Conservation (phyloP, 30 jellyfish, hydroid and myxozoan species). For the Sanderia malayensis region DNA sequence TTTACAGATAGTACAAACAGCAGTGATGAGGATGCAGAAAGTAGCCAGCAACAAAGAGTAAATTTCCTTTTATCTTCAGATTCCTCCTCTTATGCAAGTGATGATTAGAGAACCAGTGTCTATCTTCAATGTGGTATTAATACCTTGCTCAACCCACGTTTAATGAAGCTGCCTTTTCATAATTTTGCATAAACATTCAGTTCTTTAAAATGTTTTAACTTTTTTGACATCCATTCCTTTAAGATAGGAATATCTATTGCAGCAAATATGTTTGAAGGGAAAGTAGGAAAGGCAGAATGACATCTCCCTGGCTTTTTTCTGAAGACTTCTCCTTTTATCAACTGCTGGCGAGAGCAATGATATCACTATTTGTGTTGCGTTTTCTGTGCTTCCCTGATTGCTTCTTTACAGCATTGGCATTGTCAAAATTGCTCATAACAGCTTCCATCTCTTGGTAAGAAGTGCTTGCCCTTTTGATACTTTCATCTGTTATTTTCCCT, state of each 20-base stretch:
- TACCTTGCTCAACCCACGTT: slow-evolving; percentile 10
- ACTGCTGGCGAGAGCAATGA: slow-evolving; percentile 29
- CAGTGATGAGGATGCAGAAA: background rate
- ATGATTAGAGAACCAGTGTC: background rate
- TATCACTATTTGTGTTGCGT: slow-evolving; percentile 29
- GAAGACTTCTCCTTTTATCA: slow-evolving; percentile 33
- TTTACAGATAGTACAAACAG: background rate
- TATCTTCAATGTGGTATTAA: background rate
- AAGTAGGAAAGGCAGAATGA: slow-evolving; percentile 26
- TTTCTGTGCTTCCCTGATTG: slow-evolving; percentile 38
- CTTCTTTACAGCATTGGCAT: slow-evolving; percentile 17
- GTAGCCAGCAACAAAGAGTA: background rate
- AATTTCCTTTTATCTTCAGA: background rate
- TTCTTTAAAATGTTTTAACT: slow-evolving; percentile 11
- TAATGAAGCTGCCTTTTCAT: background rate
- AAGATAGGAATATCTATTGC: slow-evolving; percentile 28
- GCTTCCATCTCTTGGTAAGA: slow-evolving; percentile 39
- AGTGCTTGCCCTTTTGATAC: slow-evolving; percentile 17
- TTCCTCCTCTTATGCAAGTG: slow-evolving; percentile 1
- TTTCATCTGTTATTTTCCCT: slow-evolving; percentile 19
- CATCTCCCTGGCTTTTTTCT: slow-evolving; percentile 39
- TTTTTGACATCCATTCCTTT: slow-evolving; percentile 19
- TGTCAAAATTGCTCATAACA: slow-evolving; percentile 24
- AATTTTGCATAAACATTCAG: slow-evolving; percentile 10
- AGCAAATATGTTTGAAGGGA: slow-evolving; percentile 30